phyloP scores from a whole-genome alignment of 2,888 invertebrate species.

The Hofmannophila pseudospretella region DNA sequence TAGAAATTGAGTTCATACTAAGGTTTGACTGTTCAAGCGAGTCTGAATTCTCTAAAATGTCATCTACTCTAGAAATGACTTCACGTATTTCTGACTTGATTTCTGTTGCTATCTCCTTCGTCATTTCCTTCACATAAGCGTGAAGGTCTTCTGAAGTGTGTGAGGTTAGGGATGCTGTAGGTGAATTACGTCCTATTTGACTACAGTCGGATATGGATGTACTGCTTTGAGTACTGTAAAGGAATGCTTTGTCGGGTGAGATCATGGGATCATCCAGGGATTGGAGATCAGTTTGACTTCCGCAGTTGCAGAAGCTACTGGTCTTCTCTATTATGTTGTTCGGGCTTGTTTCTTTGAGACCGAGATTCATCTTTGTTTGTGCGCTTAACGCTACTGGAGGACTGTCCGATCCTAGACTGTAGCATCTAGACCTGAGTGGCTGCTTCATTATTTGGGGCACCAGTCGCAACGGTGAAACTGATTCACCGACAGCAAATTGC shows the following conservation, averaged over 20 bases:
- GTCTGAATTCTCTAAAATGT: slow-evolving; percentile 85
- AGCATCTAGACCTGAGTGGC: slow-evolving; percentile 76
- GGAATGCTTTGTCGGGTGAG: slow-evolving; percentile 65
- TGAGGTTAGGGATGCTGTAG: slow-evolving; percentile 71
- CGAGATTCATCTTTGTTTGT: slow-evolving; percentile 80
- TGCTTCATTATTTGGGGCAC: slow-evolving; percentile 43
- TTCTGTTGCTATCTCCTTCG: slow-evolving; percentile 87
- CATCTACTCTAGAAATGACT: slow-evolving; percentile 88
- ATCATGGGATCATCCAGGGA: slow-evolving; percentile 79
- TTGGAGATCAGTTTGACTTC: slow-evolving; percentile 84
- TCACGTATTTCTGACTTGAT: slow-evolving; percentile 89
- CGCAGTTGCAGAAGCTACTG: slow-evolving; percentile 81
- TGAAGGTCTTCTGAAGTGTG: slow-evolving; percentile 82
- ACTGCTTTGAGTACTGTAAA: slow-evolving; percentile 64
- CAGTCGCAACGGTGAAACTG: slow-evolving; percentile 70
- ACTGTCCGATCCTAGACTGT: slow-evolving; percentile 80
- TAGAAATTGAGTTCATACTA: slow-evolving; percentile 74
- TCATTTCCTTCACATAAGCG: slow-evolving; percentile 87
- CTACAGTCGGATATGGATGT: slow-evolving; percentile 76
- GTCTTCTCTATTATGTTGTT: slow-evolving; percentile 51
- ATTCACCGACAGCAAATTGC: slow-evolving; percentile 84
- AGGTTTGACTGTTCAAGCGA: slow-evolving; percentile 72
- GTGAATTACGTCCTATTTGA: slow-evolving; percentile 75
- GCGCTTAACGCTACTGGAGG: slow-evolving; percentile 78
- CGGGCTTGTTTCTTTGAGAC: slow-evolving; percentile 74